Evolutionary conservation across 1,140 invertebrate species (phyloP), one percentile per base, ranked within the genome.

Genomic region (Temnothorax curvispinosus): DNA sequence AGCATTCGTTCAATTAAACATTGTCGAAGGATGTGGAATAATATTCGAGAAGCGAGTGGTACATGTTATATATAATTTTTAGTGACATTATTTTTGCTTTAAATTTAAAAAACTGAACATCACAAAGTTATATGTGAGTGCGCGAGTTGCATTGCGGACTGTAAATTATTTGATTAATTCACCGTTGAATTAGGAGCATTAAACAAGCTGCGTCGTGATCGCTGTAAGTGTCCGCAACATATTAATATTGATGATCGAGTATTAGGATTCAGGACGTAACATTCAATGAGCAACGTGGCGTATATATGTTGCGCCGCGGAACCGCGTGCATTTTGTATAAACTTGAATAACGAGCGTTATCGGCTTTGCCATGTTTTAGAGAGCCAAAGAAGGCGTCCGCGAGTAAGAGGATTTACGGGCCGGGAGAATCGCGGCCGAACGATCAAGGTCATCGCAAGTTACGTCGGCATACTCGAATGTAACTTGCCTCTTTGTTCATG

Each of bases 311-410:
- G 27, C 52, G 11, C 65, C 18, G 35, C 35, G 78, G 3, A 72
- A 27, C 54, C 41, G 67, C 65, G 27, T 82, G 35, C 54, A 82
- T 82, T 58, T 82, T 82, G 80, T 72, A 82, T 82, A 58, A 82
- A 50, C 65, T 11, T 82, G 54, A 54, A 82, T 82, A 82, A 82
- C 58, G 80, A 82, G 52, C 65, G 18, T 82, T 82, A 82, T 60
- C 80, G 67, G 67, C 65, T 82, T 82, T 82, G 41, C 67, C 27
- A 3, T 82, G 38, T 82, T 82, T 60, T 27, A 27, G 27, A 27
- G 3, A 41, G 7, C 21, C 41, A 27, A 72, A 72, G 80, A 82
- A 82, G 21, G 41, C 58, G 58, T 77, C 76, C 18, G 56, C 21
- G 18, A 72, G 7, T 72, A 82, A 82, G 80, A 82, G 80, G 65